Percentiles rank a stretch among this genome's conserved stretches.
These are phyloP conservation scores for Philaethria dido DNA, from an alignment of 2,888 invertebrate species.

Conservation along the genomic window DNA sequence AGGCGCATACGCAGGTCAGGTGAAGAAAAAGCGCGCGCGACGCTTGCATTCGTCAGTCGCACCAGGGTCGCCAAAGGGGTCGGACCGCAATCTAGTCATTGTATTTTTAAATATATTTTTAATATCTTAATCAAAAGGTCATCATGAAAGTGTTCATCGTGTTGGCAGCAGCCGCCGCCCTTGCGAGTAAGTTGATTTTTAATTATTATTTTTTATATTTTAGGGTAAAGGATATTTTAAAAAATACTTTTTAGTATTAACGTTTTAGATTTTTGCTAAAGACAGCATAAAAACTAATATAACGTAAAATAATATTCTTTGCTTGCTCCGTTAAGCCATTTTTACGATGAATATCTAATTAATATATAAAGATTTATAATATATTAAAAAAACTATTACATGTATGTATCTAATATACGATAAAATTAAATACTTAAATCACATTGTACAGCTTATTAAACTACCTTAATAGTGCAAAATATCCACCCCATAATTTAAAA, in stretches of 20 bases:
- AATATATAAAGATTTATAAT: too few species aligned
- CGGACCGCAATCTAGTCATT: slow-evolving; percentile 81
- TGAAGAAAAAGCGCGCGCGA: slow-evolving; percentile 80
- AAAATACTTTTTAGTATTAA: neutral
- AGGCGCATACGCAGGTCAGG: slow-evolving; percentile 63
- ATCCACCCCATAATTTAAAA: too few species aligned
- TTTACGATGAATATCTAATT: too few species aligned
- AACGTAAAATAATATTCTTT: too few species aligned
- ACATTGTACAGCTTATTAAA: too few species aligned
- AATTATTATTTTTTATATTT: slow-evolving; percentile 1
- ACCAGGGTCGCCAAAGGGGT: slow-evolving; percentile 73
- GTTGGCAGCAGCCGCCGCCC: slow-evolving; percentile 71
- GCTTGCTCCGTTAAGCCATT: too few species aligned
- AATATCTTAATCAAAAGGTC: slow-evolving; percentile 67
- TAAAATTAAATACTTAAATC: too few species aligned
- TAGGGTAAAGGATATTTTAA: neutral
- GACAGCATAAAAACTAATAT: neutral
- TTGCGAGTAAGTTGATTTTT: slow-evolving; percentile 71
- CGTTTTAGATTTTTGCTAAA: neutral
- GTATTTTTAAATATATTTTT: slow-evolving; percentile 60
- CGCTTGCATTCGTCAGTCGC: slow-evolving; percentile 70
- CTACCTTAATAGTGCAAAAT: too few species aligned
- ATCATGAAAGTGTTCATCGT: slow-evolving; percentile 82
- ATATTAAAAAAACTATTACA: too few species aligned
- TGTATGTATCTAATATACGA: too few species aligned